Evolutionary conservation across 2,797 vertebrate species (phyloP), one percentile per base, ranked within the genome.

Genomic region (Phoeniculus purpureus): DNA sequence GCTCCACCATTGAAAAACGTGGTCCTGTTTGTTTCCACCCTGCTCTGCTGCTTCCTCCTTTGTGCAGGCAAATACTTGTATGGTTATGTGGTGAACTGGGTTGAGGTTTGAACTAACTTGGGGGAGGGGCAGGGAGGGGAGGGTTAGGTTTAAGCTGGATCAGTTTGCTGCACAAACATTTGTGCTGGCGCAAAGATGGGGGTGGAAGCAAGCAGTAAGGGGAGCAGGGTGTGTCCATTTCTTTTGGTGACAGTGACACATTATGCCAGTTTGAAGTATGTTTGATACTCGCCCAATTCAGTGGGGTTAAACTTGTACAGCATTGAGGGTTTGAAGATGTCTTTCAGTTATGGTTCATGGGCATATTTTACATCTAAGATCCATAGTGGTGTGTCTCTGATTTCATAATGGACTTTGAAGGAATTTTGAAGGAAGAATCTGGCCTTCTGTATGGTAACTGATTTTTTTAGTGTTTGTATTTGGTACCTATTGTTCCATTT

Each of bases 141-240:
- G 78, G 74, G 90, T 70, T 83, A 5, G 5, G 50, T 85, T 80
- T 43, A 78, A 71, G 87, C 89, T 93, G 93, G 93, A 82, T 90
- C 93, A 88, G 89, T 95, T 95, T 94, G 93, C 94, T 95, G 87
- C 94, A 89, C 94, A 94, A 92, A 93, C 90, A 95, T 90, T 90
- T 65, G 87, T 85, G 95, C 91, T 89, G 94, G 89, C 25, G 3
- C 31, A 58, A 83, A 85, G 82, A 87, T 87, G 87, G 95, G 81
- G 92, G 93, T 95, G 92, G 89, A 92, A 92, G 89, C 84, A 58
- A 85, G 94, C 72, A 32, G 56, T 76, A 29, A 84, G 94, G 94
- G 92, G 92, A 90, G 91, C 59, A 51, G 84, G 91, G 92, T 74
- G 93, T 90, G 89, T 64, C 81, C 51, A 14, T 89, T 93, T 72